Conservation (phyloP, 2,113 vertebrate genomes). For the Cranoglanis bouderius region DNA sequence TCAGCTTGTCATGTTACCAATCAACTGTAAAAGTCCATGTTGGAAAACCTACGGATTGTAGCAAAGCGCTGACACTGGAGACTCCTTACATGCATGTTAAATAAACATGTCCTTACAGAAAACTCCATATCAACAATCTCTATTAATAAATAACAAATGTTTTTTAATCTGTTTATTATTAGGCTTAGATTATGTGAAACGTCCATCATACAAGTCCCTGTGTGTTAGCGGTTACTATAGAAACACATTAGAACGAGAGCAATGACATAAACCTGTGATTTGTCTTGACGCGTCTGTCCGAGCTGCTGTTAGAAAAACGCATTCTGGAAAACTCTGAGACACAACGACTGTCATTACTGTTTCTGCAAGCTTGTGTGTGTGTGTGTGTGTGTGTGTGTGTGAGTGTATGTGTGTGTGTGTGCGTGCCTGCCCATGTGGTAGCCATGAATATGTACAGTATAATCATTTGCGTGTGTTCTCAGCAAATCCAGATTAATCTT, state of each 20-base stretch:
- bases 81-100: too few species aligned
- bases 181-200: neutral
- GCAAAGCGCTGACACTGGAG: too few species aligned
- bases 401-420: too few species aligned
- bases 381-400: neutral
- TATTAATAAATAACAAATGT: too few species aligned
- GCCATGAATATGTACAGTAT: neutral
- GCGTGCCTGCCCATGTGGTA: too few species aligned
- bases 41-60: too few species aligned
- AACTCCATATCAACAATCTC: too few species aligned
- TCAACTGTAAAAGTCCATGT: too few species aligned
- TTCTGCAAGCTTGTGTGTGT: neutral
- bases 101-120: too few species aligned
- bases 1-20: too few species aligned
- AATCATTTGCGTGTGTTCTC: neutral
- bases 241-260: neutral
- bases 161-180: too few species aligned
- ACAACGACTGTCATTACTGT: neutral
- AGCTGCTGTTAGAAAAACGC: neutral
- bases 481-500: neutral
- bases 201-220: neutral
- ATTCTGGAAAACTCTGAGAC: neutral
- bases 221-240: neutral
- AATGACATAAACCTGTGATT: neutral
- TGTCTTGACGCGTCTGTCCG: neutral